Evolutionary conservation across 2,888 invertebrate species (phyloP), one percentile per base, ranked within the genome.

Genomic region (Leptinotarsa tumamoca): DNA sequence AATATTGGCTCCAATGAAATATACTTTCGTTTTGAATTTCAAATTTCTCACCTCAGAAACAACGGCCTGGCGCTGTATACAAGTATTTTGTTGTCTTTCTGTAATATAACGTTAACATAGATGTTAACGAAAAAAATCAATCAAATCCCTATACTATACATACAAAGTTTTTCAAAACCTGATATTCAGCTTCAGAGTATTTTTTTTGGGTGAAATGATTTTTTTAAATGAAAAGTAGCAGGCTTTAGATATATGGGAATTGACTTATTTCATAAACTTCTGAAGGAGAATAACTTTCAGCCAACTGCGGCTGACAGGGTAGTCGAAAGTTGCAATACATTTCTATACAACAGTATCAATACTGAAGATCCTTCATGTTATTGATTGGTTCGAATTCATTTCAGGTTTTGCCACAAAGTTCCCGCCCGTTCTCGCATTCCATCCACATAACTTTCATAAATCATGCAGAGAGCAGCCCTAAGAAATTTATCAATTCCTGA

Each of bases 321-420:
- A 58, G 23, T 58, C 4, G 27, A 58, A 58, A 58, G 58, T 58
- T 58, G 58, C 15, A 14, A 58, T 58, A 58, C 14, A 58, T 58
- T 58, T 27, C 58, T 23, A 58, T 58, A 58, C 23, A 58, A 58
- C 58, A 63, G 63, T 33, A 17, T 5, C 33, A 2, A 5, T 63
- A n/a, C 33, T 63, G 63, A 63, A 43, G 63, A 63, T 63, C 13
- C n/a, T 63, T 33, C 63, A n/a, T 33, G 33, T 63, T 75, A 75
- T 72, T 71, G 75, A 75, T 75, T 75, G 66, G 66, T 68, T n/a
- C 56, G 71, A 75, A 75, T 68, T 72, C 68, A 75, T 75, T 71
- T 61, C 68, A 67, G 68, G 63, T 63, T 71, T 71, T 49, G 4
- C 71, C 33, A 17, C 33, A 58, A 75, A 75, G 68, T 63, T 74